Evolutionary conservation across 2,888 invertebrate genomes (phyloP).

Genomic region (Latrodectus elegans): DNA sequence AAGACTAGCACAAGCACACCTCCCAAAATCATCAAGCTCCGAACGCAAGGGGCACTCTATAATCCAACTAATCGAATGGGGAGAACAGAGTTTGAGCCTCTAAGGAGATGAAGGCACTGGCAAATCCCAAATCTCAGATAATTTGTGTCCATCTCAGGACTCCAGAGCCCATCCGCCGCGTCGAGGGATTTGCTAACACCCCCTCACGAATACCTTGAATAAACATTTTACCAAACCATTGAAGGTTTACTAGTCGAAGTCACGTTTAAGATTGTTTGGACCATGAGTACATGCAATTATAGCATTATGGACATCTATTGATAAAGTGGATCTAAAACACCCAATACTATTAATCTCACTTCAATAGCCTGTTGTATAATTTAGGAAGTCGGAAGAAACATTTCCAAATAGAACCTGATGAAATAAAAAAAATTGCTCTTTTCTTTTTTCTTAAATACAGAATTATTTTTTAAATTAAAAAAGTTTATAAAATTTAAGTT

Average conservation of each 20-base stretch:
- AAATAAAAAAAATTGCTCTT: too few relatives aligned
- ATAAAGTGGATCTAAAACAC: too few relatives aligned
- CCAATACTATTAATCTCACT: too few relatives aligned
- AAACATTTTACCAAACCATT: constrained; percentile 26
- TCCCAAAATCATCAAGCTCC: neutral
- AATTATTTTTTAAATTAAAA: too few relatives aligned
- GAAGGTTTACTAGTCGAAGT: neutral
- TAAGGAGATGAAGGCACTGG: constrained; percentile 15
- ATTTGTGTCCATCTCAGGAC: constrained; percentile 21
- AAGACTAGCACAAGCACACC: neutral
- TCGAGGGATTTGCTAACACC: constrained; percentile 14
- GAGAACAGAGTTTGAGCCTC: neutral
- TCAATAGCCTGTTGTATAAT: too few relatives aligned
- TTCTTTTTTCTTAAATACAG: too few relatives aligned
- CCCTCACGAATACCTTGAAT: neutral
- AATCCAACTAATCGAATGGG: neutral
- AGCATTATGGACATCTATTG: too few relatives aligned
- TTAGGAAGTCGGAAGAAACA: too few relatives aligned
- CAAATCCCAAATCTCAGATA: constrained; percentile 39
- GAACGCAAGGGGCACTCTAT: neutral
- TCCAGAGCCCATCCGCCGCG: neutral
- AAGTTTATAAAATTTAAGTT: too few relatives aligned
- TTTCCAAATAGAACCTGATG: too few relatives aligned
- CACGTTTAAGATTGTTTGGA: constrained; percentile 3
- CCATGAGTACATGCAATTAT: neutral